A percentile compares a stretch with the other conserved stretches of the same genome.
Evolutionary conservation across 2,888 invertebrate genomes (phyloP).

Genomic region (Galerucella calmariensis): DNA sequence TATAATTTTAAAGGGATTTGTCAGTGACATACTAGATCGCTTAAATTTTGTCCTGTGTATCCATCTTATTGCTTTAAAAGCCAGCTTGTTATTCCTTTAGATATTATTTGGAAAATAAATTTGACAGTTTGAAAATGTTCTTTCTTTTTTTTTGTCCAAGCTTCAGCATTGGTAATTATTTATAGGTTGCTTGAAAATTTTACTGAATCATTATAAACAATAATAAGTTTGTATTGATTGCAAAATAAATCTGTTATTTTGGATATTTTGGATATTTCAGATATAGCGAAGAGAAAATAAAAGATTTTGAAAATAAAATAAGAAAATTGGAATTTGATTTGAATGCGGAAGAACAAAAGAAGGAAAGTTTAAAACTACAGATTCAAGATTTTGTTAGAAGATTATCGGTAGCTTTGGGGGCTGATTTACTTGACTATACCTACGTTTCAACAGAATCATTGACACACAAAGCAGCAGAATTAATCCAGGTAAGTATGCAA

Average conservation of each 20-base stretch:
- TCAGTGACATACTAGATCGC: background rate
- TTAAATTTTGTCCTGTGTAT: background rate
- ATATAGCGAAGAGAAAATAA: constrained; percentile 79
- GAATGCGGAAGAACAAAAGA: constrained; percentile 78
- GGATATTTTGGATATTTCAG: constrained; percentile 40
- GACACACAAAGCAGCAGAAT: constrained; percentile 81
- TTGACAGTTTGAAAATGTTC: background rate
- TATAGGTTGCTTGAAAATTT: no score
- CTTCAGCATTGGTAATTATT: no score
- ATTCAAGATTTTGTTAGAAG: constrained; percentile 79
- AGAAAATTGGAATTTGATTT: constrained; percentile 79
- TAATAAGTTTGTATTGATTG: no score
- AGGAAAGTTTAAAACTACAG: constrained; percentile 75
- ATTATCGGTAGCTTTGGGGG: constrained; percentile 77
- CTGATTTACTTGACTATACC: constrained; percentile 75
- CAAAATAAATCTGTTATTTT: no score
- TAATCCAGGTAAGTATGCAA: constrained; percentile 71
- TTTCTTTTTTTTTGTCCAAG: no score
- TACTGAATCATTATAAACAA: no score
- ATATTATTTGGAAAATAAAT: background rate
- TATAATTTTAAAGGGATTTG: background rate
- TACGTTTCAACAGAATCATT: constrained; percentile 78
- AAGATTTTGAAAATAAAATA: constrained; percentile 80
- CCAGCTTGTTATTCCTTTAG: background rate
- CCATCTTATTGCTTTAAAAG: background rate